Evolutionary conservation across 2,888 invertebrate genomes (phyloP), one percentile per base, ranked within the genome.

Genomic region (Hypsopygia costalis): DNA sequence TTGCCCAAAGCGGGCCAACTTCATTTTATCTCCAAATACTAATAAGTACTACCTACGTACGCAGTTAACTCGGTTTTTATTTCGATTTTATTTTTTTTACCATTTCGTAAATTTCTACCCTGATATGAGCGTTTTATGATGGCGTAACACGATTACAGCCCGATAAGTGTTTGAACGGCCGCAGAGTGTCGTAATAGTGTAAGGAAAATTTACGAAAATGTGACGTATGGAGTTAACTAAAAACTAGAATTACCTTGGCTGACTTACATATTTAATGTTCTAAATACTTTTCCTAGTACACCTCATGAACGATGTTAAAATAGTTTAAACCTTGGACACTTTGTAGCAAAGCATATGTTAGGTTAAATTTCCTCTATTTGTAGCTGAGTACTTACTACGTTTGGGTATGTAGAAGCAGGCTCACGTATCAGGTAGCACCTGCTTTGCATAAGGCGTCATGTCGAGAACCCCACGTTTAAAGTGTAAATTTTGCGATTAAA

Each of bases 21-120:
- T 86, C 83, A 88, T 85, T 86, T 87, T 86, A 87, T 85, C 83
- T 87, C 81, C 79, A 83, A 85, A 86, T 83, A 86, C 83, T 85
- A 87, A 88, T 86, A 88, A 87, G 82, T 81, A 76, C 76, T 72
- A 74, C 72, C 72, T 77, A 80, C 69, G 71, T 76, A 78, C 71
- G 63, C 62, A 63, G 61, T 60, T 62, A 70, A 66, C 59, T 58
- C 50, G 60, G 50, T 58, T 64, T 77, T 81, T 76, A 78, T 77
- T 75, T 55, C 55, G 58, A 62, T 69, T 78, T 78, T 75, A 71
- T 75, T 71, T 69, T 62, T 65, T 28, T 34, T 60, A 60, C 59
- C 52, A 52, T 64, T 63, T 53, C 52, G 61, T 72, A 64, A 70
- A 68, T 74, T 80, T 68, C 62, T 68, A 62, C 68, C 69, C 66